phyloP scores from a whole-genome alignment of 2,113 vertebrate genomes.

The Fregata magnificens region DNA sequence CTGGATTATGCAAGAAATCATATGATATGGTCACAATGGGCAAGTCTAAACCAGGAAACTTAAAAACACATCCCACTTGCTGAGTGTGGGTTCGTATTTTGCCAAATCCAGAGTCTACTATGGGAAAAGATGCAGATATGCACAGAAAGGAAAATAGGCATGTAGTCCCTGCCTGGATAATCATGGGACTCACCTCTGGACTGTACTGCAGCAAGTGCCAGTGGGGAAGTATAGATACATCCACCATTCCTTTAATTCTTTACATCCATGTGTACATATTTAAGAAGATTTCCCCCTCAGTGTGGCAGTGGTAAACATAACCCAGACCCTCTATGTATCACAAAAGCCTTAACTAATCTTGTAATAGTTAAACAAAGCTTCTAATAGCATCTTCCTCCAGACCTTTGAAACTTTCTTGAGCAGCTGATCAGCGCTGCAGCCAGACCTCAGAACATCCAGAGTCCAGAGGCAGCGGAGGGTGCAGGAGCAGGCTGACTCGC shows the following conservation, averaged over 20 bases:
- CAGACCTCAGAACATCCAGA: background rate
- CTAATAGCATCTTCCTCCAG: background rate
- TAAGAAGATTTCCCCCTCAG: background rate
- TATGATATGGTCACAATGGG: background rate
- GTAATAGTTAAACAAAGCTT: background rate
- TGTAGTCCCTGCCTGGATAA: background rate
- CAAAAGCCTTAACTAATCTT: background rate
- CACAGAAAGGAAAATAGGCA: background rate
- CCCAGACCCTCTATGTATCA: background rate
- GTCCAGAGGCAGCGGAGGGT: background rate
- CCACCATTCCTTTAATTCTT: background rate
- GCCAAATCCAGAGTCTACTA: background rate
- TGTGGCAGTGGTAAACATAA: background rate
- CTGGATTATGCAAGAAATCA: constrained; percentile 9
- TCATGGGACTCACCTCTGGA: background rate
- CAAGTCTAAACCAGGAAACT: background rate
- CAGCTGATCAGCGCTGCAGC: background rate
- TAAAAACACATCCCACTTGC: background rate
- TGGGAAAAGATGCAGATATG: background rate
- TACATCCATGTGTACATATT: background rate
- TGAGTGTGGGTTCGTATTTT: background rate
- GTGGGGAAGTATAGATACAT: background rate
- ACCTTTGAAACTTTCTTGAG: constrained; percentile 22
- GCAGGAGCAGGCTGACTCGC: background rate
- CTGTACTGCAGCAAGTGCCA: background rate